Percentiles rank a stretch among this genome's conserved stretches.
These are phyloP conservation scores for Proterorhinus semilunaris DNA, from an alignment of 2,113 vertebrate genomes.

Conservation along the genomic window DNA sequence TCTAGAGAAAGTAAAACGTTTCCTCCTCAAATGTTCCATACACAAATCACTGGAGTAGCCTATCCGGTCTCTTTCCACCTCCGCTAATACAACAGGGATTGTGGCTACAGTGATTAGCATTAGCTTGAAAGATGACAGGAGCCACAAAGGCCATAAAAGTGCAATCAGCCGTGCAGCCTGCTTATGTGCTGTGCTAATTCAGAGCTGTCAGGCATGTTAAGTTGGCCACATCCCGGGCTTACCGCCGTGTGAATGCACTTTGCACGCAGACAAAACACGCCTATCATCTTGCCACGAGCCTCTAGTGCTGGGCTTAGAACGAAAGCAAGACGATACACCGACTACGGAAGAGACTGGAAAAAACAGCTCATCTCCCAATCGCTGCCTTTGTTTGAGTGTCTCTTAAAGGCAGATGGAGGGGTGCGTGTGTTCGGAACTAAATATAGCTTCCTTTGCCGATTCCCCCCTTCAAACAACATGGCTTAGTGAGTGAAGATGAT, in stretches of 20 bases:
- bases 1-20: background rate
- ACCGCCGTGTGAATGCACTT: constrained; percentile 23
- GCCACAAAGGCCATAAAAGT: constrained; percentile 49
- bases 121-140: constrained; percentile 53
- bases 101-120: constrained; percentile 52
- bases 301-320: constrained; percentile 28
- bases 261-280: constrained; percentile 38
- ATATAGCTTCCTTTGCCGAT: constrained; percentile 2
- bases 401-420: constrained; percentile 26
- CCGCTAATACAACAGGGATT: constrained; percentile 38
- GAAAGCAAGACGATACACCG: constrained; percentile 34
- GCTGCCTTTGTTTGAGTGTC: constrained; percentile 32
- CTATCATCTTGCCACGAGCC: constrained; percentile 32
- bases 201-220: constrained; percentile 38
- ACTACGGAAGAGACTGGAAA: constrained; percentile 39
- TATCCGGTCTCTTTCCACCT: background rate
- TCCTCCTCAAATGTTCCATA: background rate
- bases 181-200: constrained; percentile 38
- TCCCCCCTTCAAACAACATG: constrained; percentile 19
- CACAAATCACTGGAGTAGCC: background rate
- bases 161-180: constrained; percentile 45
- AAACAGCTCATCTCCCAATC: constrained; percentile 44
- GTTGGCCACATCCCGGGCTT: constrained; percentile 22
- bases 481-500: constrained; percentile 4
- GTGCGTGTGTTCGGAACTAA: constrained; percentile 22